Evolutionary conservation across 2,113 vertebrate genomes (phyloP), one percentile per base, ranked within the genome.

Genomic region (Pipa parva): DNA sequence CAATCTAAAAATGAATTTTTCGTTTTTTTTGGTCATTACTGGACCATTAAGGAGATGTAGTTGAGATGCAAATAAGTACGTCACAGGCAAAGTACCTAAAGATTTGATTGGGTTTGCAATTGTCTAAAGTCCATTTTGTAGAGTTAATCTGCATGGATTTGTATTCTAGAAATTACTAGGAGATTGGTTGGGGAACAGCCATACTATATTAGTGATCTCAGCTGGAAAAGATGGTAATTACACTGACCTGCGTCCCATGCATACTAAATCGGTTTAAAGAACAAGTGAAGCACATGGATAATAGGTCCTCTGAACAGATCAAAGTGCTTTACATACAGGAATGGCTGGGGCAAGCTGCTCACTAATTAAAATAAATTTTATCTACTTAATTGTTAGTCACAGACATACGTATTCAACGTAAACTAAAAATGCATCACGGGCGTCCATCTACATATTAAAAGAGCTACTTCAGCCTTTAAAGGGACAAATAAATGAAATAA

Each of bases 161-260:
- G 72, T 62, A 63, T 74, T 78, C 76, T 77, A 64, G 74, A 78
- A 59, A 60, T 26, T 78, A 83, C 76, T 75, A 72, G 52, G 73
- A 36, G 0, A 1, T 46, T 73, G 58, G 59, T 58, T 68, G 55
- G 74, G 46, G 28, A 0, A 8, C 31, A 55, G 25, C 26, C 62
- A 78, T 73, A 69, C 66, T 59, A 25, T 75, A 70, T 0, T 1
- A 72, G 75, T 74, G 33, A 58, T 13, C 29, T 7, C 56, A 74
- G 63, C 0, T 69, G 68, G 71, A 76, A 77, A 78, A 78, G 78
- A 78, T 49, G 67, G 66, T 63, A 74, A 80, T 77, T 77, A 42
- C 49, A 24, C 64, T 68, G 56, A 73, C 77, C 76, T 78, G 71
- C 81, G 74, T 63, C 45, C 56, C 63, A 27, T 18, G 52, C 60